phyloP scores from a whole-genome alignment of 1,140 invertebrate genomes.

The Phenacoccus solenopsis region DNA sequence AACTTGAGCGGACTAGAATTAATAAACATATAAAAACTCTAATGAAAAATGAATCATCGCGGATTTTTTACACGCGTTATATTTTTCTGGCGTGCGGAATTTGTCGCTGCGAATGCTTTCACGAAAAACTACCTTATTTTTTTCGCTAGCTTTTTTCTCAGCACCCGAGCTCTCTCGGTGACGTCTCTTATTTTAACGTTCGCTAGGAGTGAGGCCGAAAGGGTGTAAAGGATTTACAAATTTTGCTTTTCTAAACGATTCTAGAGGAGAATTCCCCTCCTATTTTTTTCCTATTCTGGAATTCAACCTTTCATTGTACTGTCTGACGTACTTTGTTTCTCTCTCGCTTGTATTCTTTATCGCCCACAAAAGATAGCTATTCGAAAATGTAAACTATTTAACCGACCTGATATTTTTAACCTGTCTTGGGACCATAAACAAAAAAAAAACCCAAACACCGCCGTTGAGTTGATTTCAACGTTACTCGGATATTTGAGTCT shows the following conservation, averaged over 20 bases:
- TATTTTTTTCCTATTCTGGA: not conserved
- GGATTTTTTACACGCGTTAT: too few species aligned
- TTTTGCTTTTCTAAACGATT: not conserved
- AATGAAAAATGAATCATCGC: not conserved
- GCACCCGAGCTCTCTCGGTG: not conserved
- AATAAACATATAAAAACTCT: not conserved
- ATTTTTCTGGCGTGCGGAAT: not conserved
- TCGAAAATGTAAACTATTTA: too few species aligned
- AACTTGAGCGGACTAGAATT: too few species aligned
- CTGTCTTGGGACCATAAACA: too few species aligned
- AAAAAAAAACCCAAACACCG: too few species aligned
- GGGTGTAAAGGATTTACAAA: not conserved
- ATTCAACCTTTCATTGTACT: too few species aligned
- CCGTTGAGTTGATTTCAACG: too few species aligned
- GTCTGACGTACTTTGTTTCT: too few species aligned
- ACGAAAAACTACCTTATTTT: not conserved
- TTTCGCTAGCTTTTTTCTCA: not conserved
- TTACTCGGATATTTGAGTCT: too few species aligned
- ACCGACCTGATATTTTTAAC: too few species aligned
- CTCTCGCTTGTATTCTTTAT: too few species aligned
- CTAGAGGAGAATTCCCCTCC: not conserved
- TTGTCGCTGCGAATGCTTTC: not conserved
- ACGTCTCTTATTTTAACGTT: not conserved
- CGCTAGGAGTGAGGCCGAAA: not conserved
- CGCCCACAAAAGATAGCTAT: too few species aligned